Percentiles rank a stretch among this genome's conserved stretches.
Evolutionary conservation across 1,140 invertebrate species (phyloP).

Genomic region (Polypedilum pembai): DNA sequence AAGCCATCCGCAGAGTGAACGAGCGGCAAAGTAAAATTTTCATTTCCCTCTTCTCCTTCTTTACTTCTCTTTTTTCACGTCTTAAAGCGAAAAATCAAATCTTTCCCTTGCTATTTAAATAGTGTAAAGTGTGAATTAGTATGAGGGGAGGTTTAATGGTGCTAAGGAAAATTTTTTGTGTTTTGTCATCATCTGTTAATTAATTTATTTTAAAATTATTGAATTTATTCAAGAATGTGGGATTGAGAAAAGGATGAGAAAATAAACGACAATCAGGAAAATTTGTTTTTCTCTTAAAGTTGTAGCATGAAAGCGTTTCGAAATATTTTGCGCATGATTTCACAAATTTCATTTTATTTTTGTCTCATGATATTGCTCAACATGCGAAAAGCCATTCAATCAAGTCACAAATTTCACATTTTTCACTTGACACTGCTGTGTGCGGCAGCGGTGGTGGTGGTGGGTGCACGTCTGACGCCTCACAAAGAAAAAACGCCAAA

Average conservation of each 20-base stretch:
- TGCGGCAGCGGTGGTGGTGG: not conserved
- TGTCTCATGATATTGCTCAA: slow-evolving; percentile 3
- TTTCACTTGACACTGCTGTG: slow-evolving; percentile 10
- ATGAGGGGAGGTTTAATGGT: slow-evolving; percentile 1
- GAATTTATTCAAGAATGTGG: not conserved
- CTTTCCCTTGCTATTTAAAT: not conserved
- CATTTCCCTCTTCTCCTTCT: no score
- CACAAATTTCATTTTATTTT: not conserved
- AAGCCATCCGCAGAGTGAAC: no score
- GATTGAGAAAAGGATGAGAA: not conserved
- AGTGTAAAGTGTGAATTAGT: not conserved
- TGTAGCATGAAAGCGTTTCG: not conserved
- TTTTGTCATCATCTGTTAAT: slow-evolving; percentile 27
- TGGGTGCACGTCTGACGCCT: not conserved
- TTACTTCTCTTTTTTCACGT: no score
- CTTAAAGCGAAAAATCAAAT: not conserved
- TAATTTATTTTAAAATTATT: slow-evolving; percentile 24
- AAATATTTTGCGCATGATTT: slow-evolving; percentile 17
- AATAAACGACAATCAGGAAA: not conserved
- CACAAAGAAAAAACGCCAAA: no score
- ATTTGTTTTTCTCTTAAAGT: not conserved
- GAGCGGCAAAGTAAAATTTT: no score
- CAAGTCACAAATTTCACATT: slow-evolving; percentile 12
- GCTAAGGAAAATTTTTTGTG: not conserved
- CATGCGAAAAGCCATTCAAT: slow-evolving; percentile 1